These are phyloP conservation scores for Myopa testacea DNA, from an alignment of 2,888 invertebrate species.

Conservation along the genomic window DNA sequence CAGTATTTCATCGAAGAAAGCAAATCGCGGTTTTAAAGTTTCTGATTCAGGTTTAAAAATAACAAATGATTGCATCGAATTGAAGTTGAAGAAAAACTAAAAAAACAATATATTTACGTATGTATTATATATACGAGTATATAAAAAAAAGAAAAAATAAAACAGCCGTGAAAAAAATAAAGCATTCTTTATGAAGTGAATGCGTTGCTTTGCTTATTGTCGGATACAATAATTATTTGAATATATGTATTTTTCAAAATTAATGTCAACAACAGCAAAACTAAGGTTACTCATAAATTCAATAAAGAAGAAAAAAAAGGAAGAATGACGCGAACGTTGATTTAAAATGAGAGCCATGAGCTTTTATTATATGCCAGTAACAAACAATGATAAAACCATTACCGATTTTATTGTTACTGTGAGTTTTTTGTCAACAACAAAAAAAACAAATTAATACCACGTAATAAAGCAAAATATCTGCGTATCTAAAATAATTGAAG, in stretches of 20 bases:
- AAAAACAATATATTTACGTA: background rate
- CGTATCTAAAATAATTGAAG: too few species aligned
- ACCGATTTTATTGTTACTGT: too few species aligned
- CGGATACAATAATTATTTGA: background rate
- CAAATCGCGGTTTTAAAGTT: background rate
- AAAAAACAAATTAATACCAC: too few species aligned
- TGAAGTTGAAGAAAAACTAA: background rate
- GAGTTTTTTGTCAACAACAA: too few species aligned
- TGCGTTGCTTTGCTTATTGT: background rate
- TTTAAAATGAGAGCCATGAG: too few species aligned
- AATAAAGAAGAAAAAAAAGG: conserved; percentile 10
- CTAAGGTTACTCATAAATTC: conserved; percentile 36
- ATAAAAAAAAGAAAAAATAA: too few species aligned
- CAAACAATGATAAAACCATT: too few species aligned
- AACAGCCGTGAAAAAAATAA: too few species aligned
- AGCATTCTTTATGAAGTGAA: background rate
- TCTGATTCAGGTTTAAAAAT: background rate
- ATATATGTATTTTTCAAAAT: background rate
- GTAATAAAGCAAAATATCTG: too few species aligned
- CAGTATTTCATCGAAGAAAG: background rate
- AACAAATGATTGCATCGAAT: background rate
- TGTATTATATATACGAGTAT: too few species aligned
- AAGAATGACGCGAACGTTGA: too few species aligned
- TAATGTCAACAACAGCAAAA: conserved; percentile 48
- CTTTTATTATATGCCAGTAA: too few species aligned